Evolutionary conservation across 1,140 invertebrate genomes (phyloP).

Genomic region (Formica selysi): DNA sequence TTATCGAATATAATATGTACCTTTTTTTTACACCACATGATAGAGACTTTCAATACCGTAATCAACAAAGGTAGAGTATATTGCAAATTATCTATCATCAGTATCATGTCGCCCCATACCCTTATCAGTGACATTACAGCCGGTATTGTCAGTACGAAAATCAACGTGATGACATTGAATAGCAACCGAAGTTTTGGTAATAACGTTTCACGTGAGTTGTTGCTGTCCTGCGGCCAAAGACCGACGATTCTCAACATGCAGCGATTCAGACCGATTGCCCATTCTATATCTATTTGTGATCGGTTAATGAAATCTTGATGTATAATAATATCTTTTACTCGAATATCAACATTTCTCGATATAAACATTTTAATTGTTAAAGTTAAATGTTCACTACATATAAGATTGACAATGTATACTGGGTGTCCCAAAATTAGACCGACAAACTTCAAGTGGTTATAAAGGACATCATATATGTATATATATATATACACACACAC

Average conservation of each 20-base stretch:
- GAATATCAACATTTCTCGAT: neutral
- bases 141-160: conserved; percentile 35
- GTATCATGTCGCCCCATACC: conserved; percentile 34
- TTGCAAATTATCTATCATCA: conserved; percentile 43
- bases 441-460: too few relatives aligned
- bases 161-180: neutral
- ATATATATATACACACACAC: too few relatives aligned
- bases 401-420: neutral
- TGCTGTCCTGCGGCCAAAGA: conserved; percentile 11
- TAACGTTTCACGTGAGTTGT: neutral
- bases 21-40: conserved; percentile 17
- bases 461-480: too few relatives aligned
- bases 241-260: conserved; percentile 15
- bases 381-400: neutral
- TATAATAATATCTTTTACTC: neutral
- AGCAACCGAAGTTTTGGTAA: neutral
- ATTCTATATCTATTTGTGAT: conserved; percentile 31
- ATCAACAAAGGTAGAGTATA: conserved; percentile 27
- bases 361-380: neutral
- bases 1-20: conserved; percentile 4
- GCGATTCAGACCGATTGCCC: conserved; percentile 34
- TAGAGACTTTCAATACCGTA: conserved; percentile 22
- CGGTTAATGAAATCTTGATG: neutral
- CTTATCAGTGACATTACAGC: conserved; percentile 3
- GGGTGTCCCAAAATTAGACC: too few relatives aligned